Evolutionary conservation across 1,140 invertebrate genomes (phyloP), one percentile per base, ranked within the genome.

Genomic region (Glossosoma conforme): DNA sequence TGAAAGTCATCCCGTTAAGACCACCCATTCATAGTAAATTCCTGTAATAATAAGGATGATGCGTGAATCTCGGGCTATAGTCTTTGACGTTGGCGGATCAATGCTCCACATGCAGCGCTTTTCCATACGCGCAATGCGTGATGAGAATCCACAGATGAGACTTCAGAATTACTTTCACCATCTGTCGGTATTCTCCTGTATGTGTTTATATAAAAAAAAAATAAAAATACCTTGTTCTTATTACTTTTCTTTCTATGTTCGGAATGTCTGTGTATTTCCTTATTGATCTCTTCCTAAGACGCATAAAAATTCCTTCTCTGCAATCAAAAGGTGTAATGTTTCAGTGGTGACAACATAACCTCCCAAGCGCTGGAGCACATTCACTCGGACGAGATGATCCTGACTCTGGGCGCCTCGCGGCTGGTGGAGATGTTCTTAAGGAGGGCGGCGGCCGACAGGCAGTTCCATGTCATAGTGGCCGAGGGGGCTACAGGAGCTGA

Each of bases 301-400:
- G 6, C 24, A 6, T n/a, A n/a, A 8, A 6, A 8, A n/a, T 6
- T 28, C n/a, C 6, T n/a, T 8, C 6, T 28, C 24, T n/a, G 24
- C n/a, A 28, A 28, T n/a, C n/a, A n/a, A 28, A n/a, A 28, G 24
- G 24, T 28, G 24, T 6, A 28, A 8, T 41, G 2, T 49, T 65
- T 64, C 58, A 90, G 89, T 66, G 77, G 75, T 20, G 86, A 89
- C 59, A 91, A 89, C 67, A 89, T 93, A 52, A 83, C 84, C 4
- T 74, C 80, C 4, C 89, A 94, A 71, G 89, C 92, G 0, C 72
- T 83, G 30, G 87, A 93, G 67, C 91, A 96, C 62, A 91, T 96
- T 58, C 87, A 95, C 66, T 83, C 87, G 0, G 90, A 92, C 64
- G 93, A 96, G 70, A 83, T 95, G 30, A 87, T 97, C 46, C 77